Conservation (phyloP, 1,140 invertebrate species). For the Lepidostoma basale region DNA sequence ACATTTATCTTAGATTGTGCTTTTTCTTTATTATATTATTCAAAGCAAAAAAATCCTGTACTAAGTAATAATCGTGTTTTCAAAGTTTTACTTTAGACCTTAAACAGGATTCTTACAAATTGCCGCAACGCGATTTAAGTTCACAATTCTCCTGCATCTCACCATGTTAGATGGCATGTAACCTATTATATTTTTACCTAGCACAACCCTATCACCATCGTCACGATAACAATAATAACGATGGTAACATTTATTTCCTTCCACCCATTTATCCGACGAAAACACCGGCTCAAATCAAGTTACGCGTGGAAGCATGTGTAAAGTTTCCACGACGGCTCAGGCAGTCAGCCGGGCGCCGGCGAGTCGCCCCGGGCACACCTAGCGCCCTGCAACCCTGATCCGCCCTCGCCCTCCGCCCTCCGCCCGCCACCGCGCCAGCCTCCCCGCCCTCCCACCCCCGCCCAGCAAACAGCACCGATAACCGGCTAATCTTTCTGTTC, state of each 20-base stretch:
- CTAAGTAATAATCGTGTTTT: too few species aligned
- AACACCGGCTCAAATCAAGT: constrained; percentile 16
- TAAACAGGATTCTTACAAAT: too few species aligned
- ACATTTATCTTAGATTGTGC: neutral
- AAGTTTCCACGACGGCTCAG: constrained; percentile 13
- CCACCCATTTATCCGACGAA: constrained; percentile 14
- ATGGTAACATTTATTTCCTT: constrained; percentile 19
- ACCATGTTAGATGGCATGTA: neutral
- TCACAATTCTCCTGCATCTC: neutral
- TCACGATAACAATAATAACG: constrained; percentile 5
- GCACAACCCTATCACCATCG: neutral
- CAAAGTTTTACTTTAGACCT: too few species aligned
- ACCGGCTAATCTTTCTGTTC: constrained; percentile 35
- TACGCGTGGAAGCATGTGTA: constrained; percentile 24
- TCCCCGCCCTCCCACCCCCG: neutral
- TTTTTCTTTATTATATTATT: neutral
- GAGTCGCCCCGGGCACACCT: constrained; percentile 34
- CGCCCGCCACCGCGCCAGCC: neutral
- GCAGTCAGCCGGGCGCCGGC: constrained; percentile 23
- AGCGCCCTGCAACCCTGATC: neutral
- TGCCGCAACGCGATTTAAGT: neutral
- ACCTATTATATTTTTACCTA: neutral
- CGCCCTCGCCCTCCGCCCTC: constrained; percentile 31
- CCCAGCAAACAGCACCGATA: constrained; percentile 31
- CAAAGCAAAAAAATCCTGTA: neutral